A percentile compares a stretch with the other conserved stretches of the same genome.
These are phyloP conservation scores for Podargus strigoides DNA, from an alignment of 2,797 vertebrate genomes.

Conservation along the genomic window DNA sequence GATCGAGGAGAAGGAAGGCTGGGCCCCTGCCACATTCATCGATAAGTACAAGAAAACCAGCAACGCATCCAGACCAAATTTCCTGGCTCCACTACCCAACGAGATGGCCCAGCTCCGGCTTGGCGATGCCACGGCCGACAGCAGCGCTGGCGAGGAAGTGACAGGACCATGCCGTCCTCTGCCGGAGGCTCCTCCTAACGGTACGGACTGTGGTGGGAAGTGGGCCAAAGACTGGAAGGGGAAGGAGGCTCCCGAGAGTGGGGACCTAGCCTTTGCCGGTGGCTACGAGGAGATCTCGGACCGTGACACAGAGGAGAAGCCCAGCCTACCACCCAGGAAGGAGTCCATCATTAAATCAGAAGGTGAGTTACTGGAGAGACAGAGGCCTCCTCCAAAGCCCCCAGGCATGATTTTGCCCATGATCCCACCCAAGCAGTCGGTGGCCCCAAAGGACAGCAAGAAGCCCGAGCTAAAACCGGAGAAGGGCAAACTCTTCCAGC, in stretches of 20 bases:
- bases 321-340: constrained; percentile 90
- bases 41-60: constrained; percentile 99
- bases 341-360: constrained; percentile 96
- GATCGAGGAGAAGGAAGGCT: constrained; percentile 97
- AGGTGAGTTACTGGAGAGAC: constrained; percentile 80
- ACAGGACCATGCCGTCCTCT: constrained; percentile 83
- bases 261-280: not conserved
- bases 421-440: constrained; percentile 78
- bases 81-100: constrained; percentile 88
- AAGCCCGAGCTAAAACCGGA: constrained; percentile 85
- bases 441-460: constrained; percentile 80
- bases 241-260: constrained; percentile 71
- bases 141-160: constrained; percentile 66
- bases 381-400: constrained; percentile 87
- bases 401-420: constrained; percentile 83
- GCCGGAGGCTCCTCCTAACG: constrained; percentile 85
- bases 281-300: constrained; percentile 77
- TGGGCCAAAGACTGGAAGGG: constrained; percentile 91
- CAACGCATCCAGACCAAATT: constrained; percentile 89
- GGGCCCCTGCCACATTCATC: constrained; percentile 95
- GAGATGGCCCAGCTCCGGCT: constrained; percentile 87
- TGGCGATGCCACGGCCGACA: constrained; percentile 65
- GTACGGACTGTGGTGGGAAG: constrained; percentile 73
- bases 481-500: constrained; percentile 86
- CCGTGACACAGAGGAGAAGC: constrained; percentile 84